Conservation (phyloP, 2,113 vertebrate genomes). For the Sylvietta virens region DNA sequence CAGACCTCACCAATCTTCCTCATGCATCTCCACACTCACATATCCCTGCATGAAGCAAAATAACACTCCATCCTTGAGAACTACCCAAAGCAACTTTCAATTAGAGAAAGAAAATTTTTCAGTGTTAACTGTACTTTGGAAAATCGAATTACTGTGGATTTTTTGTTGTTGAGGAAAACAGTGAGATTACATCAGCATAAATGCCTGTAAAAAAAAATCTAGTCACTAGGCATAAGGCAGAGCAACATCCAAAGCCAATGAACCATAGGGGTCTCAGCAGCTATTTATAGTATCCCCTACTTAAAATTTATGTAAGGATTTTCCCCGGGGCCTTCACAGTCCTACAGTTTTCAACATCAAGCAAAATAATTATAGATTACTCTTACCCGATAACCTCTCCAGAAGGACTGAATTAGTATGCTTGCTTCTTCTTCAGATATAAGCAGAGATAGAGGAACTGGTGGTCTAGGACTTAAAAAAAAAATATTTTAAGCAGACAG, state of each 20-base stretch:
- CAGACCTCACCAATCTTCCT: neutral
- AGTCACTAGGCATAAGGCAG: conserved; percentile 31
- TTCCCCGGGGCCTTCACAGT: conserved; percentile 33
- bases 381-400: conserved; percentile 90
- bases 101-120: neutral
- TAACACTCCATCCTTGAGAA: neutral
- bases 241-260: conserved; percentile 34
- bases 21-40: neutral
- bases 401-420: conserved; percentile 85
- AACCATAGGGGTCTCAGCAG: conserved; percentile 35
- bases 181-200: neutral
- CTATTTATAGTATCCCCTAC: conserved; percentile 29
- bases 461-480: conserved; percentile 79
- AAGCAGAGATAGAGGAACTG: conserved; percentile 77
- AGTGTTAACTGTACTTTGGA: neutral
- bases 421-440: conserved; percentile 81
- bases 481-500: neutral
- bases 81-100: neutral
- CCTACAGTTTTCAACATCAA: conserved; percentile 35
- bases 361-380: conserved; percentile 5
- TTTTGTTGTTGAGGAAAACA: neutral
- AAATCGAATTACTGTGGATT: neutral
- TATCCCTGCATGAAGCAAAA: neutral
- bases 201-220: conserved; percentile 9
- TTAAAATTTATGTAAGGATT: conserved; percentile 51